Evolutionary conservation across 2,797 vertebrate genomes (phyloP).

Genomic region (Austrolebias charrua): DNA sequence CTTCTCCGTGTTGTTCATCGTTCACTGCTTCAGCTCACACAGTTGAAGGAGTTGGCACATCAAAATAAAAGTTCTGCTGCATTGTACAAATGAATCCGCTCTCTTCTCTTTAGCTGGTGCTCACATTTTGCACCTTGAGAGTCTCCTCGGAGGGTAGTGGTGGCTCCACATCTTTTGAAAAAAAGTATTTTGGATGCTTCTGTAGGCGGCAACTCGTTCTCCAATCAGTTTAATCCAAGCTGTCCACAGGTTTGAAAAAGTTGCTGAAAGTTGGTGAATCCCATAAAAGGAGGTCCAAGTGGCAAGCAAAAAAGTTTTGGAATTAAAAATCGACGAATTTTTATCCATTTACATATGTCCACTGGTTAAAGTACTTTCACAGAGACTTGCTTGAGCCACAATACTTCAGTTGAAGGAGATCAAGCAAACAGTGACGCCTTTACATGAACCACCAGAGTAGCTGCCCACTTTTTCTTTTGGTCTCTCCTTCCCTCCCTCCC

Average conservation of each 20-base stretch:
- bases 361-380: slow-evolving; percentile 35
- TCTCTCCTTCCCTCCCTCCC: slow-evolving; percentile 27
- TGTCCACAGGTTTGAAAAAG: slow-evolving; percentile 39
- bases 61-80: slow-evolving; percentile 19
- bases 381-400: slow-evolving; percentile 45
- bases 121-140: slow-evolving; percentile 37
- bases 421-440: slow-evolving; percentile 70
- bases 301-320: slow-evolving; percentile 43
- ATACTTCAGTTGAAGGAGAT: slow-evolving; percentile 65
- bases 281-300: slow-evolving; percentile 27
- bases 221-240: slow-evolving; percentile 43
- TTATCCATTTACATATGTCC: slow-evolving; percentile 59
- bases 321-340: slow-evolving; percentile 25
- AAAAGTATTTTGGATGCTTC: slow-evolving; percentile 30
- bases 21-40: slow-evolving; percentile 38
- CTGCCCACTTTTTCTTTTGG: slow-evolving; percentile 59
- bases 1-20: slow-evolving; percentile 53
- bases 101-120: slow-evolving; percentile 9
- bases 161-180: slow-evolving; percentile 48
- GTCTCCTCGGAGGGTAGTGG: slow-evolving; percentile 21
- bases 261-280: slow-evolving; percentile 33
- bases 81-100: slow-evolving; percentile 21
- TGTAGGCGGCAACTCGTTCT: slow-evolving; percentile 41
- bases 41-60: slow-evolving; percentile 17
- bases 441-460: slow-evolving; percentile 68